phyloP scores from a whole-genome alignment of 2,113 vertebrate genomes.

The Xenotilapia flavipinnis region DNA sequence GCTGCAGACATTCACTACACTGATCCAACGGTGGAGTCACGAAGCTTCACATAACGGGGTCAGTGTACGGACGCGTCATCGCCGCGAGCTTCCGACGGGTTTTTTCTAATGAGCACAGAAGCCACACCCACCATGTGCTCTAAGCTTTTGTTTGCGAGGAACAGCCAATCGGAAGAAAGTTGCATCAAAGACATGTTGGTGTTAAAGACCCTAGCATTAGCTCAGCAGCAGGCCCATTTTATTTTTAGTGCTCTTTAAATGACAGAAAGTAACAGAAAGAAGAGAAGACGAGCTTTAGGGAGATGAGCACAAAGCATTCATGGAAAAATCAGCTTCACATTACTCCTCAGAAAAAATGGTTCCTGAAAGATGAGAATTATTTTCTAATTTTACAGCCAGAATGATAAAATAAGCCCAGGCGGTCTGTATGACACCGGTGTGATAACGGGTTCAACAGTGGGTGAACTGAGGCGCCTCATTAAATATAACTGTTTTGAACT shows the following conservation, averaged over 20 bases:
- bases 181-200: not conserved
- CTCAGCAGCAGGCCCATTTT: not conserved
- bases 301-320: not conserved
- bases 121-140: not conserved
- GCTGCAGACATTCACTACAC: not conserved
- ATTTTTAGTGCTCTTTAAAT: not conserved
- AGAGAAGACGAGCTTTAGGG: accelerated
- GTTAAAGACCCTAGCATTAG: not conserved
- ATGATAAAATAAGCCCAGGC: accelerated
- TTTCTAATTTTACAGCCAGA: accelerated
- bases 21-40: not conserved
- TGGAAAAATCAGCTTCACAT: not conserved
- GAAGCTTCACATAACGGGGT: accelerated
- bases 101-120: not conserved
- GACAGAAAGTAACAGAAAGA: not conserved
- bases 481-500: not conserved
- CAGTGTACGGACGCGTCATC: accelerated
- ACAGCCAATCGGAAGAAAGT: not conserved
- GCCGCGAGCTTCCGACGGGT: accelerated
- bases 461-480: accelerated
- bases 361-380: not conserved
- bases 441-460: not conserved
- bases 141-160: not conserved
- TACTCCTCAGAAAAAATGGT: not conserved
- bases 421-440: not conserved